Evolutionary conservation across 2,113 vertebrate genomes (phyloP).

Genomic region (Probosciger aterrimus): DNA sequence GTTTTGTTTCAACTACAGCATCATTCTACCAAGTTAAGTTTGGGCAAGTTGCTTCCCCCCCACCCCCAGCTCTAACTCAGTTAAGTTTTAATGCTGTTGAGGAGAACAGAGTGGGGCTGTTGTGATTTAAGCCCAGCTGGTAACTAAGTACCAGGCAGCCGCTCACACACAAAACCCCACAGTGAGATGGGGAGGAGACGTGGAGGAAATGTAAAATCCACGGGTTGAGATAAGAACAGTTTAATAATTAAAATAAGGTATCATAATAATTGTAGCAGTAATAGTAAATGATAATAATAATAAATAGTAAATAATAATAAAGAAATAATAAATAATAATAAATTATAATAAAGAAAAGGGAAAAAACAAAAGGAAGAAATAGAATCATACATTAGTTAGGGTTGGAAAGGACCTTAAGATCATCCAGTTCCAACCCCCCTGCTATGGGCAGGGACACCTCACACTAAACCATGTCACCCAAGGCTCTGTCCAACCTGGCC

Average conservation of each 20-base stretch:
- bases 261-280: not conserved
- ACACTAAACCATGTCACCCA: too few species aligned
- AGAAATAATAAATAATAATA: too few species aligned
- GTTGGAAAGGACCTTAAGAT: too few species aligned
- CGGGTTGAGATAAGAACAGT: not conserved
- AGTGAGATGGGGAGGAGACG: not conserved
- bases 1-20: not conserved
- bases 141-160: not conserved
- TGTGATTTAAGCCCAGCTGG: not conserved
- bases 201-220: not conserved
- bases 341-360: too few species aligned
- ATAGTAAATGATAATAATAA: too few species aligned
- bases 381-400: too few species aligned
- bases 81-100: not conserved
- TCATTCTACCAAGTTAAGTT: not conserved
- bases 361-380: not conserved
- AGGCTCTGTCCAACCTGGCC: too few species aligned
- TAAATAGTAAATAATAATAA: too few species aligned
- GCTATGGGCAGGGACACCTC: too few species aligned
- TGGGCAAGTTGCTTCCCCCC: not conserved
- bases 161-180: not conserved
- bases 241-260: not conserved
- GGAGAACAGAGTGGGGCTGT: not conserved
- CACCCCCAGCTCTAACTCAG: rapidly evolving
- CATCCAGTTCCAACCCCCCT: too few species aligned